These are phyloP conservation scores for Manis pentadactyla DNA, from an alignment of 2,797 vertebrate species.

Conservation along the genomic window DNA sequence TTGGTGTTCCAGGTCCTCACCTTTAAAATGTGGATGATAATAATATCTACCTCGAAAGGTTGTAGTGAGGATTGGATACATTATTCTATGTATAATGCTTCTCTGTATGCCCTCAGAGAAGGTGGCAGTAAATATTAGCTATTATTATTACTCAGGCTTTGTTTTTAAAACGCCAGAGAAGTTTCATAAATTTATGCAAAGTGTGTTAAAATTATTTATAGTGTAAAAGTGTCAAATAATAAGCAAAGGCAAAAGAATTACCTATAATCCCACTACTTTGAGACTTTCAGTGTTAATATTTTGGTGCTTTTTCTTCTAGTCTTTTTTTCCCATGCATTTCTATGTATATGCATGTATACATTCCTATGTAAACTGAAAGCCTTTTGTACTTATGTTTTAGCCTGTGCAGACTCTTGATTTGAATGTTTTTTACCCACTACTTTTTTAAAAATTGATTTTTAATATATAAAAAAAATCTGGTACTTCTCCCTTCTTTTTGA, in stretches of 20 bases:
- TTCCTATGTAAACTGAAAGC: background rate
- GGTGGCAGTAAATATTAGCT: background rate
- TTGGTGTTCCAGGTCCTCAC: background rate
- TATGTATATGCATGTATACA: background rate
- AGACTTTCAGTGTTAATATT: background rate
- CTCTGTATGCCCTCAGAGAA: background rate
- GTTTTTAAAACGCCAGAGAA: background rate
- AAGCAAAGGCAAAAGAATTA: background rate
- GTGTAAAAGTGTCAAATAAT: background rate
- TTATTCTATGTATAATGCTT: background rate
- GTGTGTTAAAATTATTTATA: background rate
- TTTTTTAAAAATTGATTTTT: constrained; percentile 38
- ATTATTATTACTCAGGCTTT: background rate
- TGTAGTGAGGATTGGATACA: background rate
- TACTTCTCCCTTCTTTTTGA: background rate
- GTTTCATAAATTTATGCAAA: constrained; percentile 15
- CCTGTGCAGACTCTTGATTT: background rate
- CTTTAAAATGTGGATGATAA: background rate
- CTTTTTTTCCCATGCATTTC: background rate
- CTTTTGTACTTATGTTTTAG: constrained; percentile 25
- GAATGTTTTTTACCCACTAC: constrained; percentile 15
- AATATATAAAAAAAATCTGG: background rate
- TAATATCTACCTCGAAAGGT: background rate
- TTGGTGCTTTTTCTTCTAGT: background rate
- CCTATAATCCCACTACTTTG: background rate